These are phyloP conservation scores for Ctenicera cuprea DNA, from an alignment of 2,888 invertebrate genomes.

Conservation along the genomic window DNA sequence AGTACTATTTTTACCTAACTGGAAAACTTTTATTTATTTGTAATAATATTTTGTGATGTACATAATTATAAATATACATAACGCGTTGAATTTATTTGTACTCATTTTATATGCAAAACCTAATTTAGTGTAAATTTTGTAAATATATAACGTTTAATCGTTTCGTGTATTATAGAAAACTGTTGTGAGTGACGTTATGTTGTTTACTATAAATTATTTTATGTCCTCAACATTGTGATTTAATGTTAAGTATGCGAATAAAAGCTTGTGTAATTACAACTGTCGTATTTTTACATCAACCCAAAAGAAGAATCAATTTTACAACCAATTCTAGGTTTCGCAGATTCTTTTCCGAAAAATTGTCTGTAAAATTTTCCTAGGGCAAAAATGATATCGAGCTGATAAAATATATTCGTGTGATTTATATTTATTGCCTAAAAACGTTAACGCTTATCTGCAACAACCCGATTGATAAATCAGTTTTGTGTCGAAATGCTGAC, in stretches of 20 bases:
- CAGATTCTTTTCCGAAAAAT: no score
- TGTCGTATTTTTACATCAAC: no score
- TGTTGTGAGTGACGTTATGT: slow-evolving; percentile 45
- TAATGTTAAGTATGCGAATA: slow-evolving; percentile 47
- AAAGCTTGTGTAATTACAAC: slow-evolving; percentile 41
- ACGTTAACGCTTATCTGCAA: no score
- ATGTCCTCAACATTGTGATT: slow-evolving; percentile 49
- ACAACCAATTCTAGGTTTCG: no score
- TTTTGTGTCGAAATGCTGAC: no score
- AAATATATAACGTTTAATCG: slow-evolving; percentile 37
- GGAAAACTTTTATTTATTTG: slow-evolving; percentile 31
- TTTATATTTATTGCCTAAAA: no score
- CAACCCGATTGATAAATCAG: no score
- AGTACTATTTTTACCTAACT: not conserved
- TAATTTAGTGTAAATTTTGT: slow-evolving; percentile 45
- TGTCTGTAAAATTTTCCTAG: no score
- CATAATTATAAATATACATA: not conserved
- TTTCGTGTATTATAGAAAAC: slow-evolving; percentile 26
- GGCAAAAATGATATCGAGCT: no score
- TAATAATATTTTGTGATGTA: slow-evolving; percentile 30
- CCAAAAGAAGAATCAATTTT: no score
- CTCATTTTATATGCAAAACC: not conserved
- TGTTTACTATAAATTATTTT: slow-evolving; percentile 49
- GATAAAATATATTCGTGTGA: no score
- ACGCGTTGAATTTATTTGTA: slow-evolving; percentile 26